Conservation (phyloP, 30 jellyfish, hydroid and myxozoan species). For the Cassiopea andromeda region DNA sequence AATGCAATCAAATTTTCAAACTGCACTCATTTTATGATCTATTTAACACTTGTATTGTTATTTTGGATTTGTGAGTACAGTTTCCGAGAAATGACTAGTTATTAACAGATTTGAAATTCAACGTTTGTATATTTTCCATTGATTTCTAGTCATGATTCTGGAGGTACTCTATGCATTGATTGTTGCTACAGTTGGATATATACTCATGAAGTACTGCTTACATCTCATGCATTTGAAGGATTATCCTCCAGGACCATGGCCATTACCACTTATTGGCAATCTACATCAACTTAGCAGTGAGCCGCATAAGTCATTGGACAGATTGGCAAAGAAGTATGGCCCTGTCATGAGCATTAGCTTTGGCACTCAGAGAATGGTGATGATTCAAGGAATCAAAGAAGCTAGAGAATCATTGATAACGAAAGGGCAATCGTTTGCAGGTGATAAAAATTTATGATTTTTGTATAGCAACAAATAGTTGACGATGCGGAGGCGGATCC, state of each 20-base stretch:
- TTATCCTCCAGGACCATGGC: constrained; percentile 94
- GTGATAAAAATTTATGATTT: neutral
- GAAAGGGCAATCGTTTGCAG: constrained; percentile 34
- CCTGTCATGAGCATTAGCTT: constrained; percentile 42
- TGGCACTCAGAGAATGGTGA: constrained; percentile 51
- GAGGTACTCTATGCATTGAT: neutral
- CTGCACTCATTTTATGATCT: no score
- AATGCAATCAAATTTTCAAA: no score
- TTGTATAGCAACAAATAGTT: no score
- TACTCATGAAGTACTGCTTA: constrained; percentile 19
- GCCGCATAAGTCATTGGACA: constrained; percentile 29
- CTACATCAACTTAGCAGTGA: constrained; percentile 55
- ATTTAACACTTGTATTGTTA: no score
- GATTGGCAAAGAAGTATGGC: constrained; percentile 39
- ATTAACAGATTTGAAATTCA: no score
- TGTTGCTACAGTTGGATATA: neutral
- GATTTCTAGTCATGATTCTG: constrained; percentile 1
- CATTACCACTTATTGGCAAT: constrained; percentile 89
- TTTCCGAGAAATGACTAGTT: no score
- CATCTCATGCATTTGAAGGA: constrained; percentile 40
- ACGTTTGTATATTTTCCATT: no score
- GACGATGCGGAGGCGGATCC: no score
- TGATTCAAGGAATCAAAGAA: constrained; percentile 21
- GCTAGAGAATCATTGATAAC: constrained; percentile 50
- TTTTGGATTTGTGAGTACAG: no score